phyloP scores from a whole-genome alignment of 2,113 vertebrate species.

The Aegotheles bennettii region DNA sequence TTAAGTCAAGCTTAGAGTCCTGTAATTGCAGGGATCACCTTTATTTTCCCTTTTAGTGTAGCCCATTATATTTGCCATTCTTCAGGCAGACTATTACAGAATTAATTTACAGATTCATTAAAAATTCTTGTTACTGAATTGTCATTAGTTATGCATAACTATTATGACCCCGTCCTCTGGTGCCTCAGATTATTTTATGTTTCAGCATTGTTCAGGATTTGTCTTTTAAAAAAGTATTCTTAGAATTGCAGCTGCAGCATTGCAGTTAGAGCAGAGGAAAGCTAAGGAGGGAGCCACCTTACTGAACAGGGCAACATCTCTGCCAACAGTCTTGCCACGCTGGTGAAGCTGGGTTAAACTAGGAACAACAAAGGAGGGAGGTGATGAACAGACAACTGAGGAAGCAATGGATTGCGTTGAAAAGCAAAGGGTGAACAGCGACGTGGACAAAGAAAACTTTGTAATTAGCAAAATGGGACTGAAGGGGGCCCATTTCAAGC shows the following conservation, averaged over 20 bases:
- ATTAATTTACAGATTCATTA: conserved; percentile 17
- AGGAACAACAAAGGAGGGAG: neutral
- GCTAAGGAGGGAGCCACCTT: neutral
- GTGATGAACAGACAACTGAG: neutral
- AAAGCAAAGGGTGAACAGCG: neutral
- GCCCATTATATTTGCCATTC: neutral
- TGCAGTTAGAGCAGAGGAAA: neutral
- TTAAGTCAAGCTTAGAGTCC: neutral
- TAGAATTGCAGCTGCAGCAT: neutral
- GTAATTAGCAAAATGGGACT: neutral
- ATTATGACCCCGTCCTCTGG: neutral
- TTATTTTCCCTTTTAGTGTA: neutral
- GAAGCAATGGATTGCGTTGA: neutral
- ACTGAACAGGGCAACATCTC: neutral
- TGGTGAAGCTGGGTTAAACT: neutral
- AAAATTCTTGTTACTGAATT: conserved; percentile 1
- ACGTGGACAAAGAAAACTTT: neutral
- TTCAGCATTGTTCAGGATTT: neutral
- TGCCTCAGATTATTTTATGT: neutral
- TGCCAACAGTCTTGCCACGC: neutral
- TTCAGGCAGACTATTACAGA: neutral
- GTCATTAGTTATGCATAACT: neutral
- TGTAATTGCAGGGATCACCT: neutral
- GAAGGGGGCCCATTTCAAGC: neutral
- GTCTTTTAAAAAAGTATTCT: neutral